Percentiles rank a stretch among this genome's conserved stretches.
These are phyloP conservation scores for Damaliscus lunatus DNA, from an alignment of 2,113 vertebrate species.

Conservation along the genomic window DNA sequence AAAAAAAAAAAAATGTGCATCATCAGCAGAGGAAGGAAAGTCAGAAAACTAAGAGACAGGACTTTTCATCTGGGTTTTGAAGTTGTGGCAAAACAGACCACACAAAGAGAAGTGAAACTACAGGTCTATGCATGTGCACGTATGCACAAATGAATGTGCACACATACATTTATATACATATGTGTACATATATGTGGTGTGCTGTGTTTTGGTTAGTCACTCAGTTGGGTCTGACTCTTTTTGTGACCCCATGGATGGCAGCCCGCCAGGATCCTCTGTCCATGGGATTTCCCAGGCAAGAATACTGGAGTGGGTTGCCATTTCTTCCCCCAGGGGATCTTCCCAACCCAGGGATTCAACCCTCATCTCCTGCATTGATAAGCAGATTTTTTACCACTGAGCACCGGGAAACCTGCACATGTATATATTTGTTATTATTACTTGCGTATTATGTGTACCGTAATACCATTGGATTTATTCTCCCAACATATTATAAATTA, in stretches of 20 bases:
- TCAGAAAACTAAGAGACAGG: neutral
- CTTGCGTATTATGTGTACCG: neutral
- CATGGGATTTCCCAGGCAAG: neutral
- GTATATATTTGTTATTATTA: neutral
- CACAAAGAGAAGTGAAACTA: neutral
- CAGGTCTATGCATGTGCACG: rapidly evolving
- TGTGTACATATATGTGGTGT: neutral
- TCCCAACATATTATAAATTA: neutral
- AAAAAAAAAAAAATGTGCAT: conserved; percentile 27
- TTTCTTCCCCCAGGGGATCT: neutral
- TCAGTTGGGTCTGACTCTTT: neutral
- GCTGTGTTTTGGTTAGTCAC: neutral
- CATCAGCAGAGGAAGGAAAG: neutral
- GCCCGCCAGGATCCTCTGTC: neutral
- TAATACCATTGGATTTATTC: neutral
- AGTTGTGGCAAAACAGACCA: neutral
- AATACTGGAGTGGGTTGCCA: neutral
- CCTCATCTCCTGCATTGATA: neutral
- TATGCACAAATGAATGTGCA: neutral
- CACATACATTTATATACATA: neutral
- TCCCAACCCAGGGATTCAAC: neutral
- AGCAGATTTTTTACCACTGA: neutral
- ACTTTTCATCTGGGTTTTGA: neutral
- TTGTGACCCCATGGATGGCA: neutral
- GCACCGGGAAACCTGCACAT: neutral